A percentile compares a stretch with the other conserved stretches of the same genome.
phyloP scores from a whole-genome alignment of 2,888 invertebrate species.

The Icerya purchasi region DNA sequence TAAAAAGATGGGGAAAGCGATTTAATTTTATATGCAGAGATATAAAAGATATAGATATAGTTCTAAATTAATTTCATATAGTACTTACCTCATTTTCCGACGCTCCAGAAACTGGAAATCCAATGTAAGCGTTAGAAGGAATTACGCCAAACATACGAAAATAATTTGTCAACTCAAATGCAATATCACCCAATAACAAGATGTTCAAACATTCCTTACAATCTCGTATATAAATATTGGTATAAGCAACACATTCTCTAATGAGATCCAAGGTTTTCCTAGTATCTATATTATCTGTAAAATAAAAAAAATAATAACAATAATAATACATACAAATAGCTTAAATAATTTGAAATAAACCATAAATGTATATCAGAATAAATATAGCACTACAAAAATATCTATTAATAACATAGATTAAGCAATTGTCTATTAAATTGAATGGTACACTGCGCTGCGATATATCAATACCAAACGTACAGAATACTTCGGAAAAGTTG shows the following conservation, averaged over 20 bases:
- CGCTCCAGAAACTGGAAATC: constrained; percentile 38
- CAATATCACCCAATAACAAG: constrained; percentile 51
- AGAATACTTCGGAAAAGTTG: too few relatives aligned
- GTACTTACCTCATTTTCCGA: too few relatives aligned
- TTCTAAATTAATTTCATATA: too few relatives aligned
- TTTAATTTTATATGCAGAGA: too few relatives aligned
- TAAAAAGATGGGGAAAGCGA: too few relatives aligned
- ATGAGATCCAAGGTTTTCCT: constrained; percentile 61
- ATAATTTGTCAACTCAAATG: constrained; percentile 63
- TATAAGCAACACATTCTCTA: constrained; percentile 61
- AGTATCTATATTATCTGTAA: constrained; percentile 78
- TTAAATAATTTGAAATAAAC: neutral
- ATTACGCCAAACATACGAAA: constrained; percentile 58
- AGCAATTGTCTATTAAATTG: too few relatives aligned
- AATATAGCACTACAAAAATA: too few relatives aligned
- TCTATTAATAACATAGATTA: too few relatives aligned
- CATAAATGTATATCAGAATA: constrained; percentile 3
- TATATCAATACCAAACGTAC: too few relatives aligned
- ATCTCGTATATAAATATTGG: constrained; percentile 64
- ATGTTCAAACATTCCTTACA: constrained; percentile 35
- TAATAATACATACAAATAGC: neutral
- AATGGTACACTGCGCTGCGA: too few relatives aligned
- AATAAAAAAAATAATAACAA: constrained; percentile 8
- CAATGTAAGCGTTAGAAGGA: constrained; percentile 39
- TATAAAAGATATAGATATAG: too few relatives aligned